phyloP scores from a whole-genome alignment of 2,888 invertebrate species.

The Ptychoptera albimana region DNA sequence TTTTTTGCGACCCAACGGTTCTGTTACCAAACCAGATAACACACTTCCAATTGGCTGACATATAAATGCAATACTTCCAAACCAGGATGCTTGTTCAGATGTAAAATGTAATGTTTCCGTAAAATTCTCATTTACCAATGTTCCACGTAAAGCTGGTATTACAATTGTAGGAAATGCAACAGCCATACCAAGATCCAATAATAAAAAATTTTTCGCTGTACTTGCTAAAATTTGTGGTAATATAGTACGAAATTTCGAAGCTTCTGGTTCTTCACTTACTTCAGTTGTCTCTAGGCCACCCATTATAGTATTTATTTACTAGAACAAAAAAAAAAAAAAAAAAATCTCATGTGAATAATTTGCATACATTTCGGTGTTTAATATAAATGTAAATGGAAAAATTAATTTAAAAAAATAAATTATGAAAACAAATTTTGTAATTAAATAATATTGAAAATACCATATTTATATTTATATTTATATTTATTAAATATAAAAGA shows the following conservation, averaged over 20 bases:
- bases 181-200: constrained; percentile 40
- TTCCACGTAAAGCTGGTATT: constrained; percentile 36
- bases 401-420: too few relatives aligned
- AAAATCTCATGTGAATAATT: too few relatives aligned
- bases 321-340: too few relatives aligned
- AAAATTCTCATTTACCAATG: constrained; percentile 17
- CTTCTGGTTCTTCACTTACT: constrained; percentile 5
- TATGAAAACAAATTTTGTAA: too few relatives aligned
- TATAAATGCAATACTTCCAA: constrained; percentile 38
- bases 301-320: too few relatives aligned
- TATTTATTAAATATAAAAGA: too few relatives aligned
- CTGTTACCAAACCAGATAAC: constrained; percentile 37
- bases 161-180: constrained; percentile 42
- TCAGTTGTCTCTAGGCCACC: too few relatives aligned
- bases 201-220: constrained; percentile 35
- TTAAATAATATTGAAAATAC: too few relatives aligned
- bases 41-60: constrained; percentile 41
- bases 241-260: constrained; percentile 10
- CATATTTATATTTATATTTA: too few relatives aligned
- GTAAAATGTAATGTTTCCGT: constrained; percentile 33
- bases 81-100: constrained; percentile 40
- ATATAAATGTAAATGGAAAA: too few relatives aligned
- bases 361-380: too few relatives aligned
- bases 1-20: constrained; percentile 37
- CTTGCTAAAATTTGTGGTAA: constrained; percentile 35